Conservation (phyloP, 2,797 vertebrate genomes). For the Crocodylus rhombifer region DNA sequence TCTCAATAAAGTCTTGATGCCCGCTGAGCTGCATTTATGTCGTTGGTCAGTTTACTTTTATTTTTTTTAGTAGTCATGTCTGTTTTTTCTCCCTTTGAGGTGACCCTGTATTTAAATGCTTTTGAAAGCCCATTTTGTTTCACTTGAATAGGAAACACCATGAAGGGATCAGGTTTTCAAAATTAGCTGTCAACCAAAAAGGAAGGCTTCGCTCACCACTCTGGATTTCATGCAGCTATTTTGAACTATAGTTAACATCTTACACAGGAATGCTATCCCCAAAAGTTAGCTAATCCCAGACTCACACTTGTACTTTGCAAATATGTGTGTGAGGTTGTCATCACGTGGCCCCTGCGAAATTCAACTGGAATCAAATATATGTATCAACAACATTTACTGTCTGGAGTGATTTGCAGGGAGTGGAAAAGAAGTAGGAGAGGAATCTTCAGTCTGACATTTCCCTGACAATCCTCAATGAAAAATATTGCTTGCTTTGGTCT, state of each 20-base stretch:
- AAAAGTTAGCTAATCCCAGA: neutral
- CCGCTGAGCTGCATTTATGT: no score
- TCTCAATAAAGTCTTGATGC: neutral
- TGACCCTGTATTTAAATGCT: neutral
- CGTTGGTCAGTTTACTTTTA: no score
- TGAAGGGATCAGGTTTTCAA: neutral
- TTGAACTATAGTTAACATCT: neutral
- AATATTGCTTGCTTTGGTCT: neutral
- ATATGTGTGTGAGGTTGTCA: neutral
- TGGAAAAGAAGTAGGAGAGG: neutral
- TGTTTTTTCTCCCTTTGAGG: neutral
- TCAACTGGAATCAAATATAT: neutral
- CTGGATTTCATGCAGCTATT: neutral
- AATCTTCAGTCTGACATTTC: neutral
- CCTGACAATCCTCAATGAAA: neutral
- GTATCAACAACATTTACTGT: neutral
- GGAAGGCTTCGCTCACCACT: neutral
- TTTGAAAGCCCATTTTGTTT: neutral
- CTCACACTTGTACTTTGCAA: neutral
- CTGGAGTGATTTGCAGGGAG: neutral
- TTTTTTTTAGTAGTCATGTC: neutral
- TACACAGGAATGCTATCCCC: rapidly evolving
- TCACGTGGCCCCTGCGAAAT: neutral
- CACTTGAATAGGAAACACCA: neutral
- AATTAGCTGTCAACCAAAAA: neutral